Conservation (phyloP, 2,888 invertebrate genomes). For the Gonocerus acuteangulatus region DNA sequence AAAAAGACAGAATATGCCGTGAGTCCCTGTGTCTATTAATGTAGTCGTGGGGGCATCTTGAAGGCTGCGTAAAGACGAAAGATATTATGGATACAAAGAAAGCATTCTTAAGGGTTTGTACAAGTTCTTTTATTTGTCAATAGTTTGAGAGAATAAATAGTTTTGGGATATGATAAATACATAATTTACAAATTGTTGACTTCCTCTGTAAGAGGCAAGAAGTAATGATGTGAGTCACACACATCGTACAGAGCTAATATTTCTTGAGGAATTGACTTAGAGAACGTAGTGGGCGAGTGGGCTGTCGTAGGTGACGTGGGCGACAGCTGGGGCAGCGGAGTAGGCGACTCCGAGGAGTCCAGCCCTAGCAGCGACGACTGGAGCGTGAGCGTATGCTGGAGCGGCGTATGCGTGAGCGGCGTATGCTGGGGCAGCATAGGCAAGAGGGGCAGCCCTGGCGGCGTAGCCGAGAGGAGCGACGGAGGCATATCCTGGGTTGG, state of each 20-base stretch:
- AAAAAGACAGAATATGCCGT: no score
- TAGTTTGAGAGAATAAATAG: conserved; percentile 35
- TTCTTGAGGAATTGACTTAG: conserved; percentile 20
- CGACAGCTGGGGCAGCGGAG: conserved; percentile 38
- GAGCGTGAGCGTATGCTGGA: conserved; percentile 4
- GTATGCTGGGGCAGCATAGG: conserved; percentile 16
- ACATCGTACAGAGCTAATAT: background rate
- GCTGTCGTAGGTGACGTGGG: conserved; percentile 38
- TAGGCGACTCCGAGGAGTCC: conserved; percentile 38
- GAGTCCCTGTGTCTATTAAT: no score
- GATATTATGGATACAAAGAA: no score
- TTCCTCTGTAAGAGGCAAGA: background rate
- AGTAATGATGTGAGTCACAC: background rate
- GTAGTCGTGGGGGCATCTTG: no score
- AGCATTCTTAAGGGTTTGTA: no score
- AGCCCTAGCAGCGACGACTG: conserved; percentile 21
- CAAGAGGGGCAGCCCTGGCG: background rate
- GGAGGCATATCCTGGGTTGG: conserved; percentile 42
- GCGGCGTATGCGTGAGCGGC: conserved; percentile 8
- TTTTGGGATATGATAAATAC: conserved; percentile 40
- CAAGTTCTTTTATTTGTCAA: no score
- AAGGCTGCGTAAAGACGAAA: no score
- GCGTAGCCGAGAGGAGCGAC: conserved; percentile 36
- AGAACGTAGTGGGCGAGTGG: conserved; percentile 37
- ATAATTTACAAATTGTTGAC: background rate